A percentile compares a stretch with the other conserved stretches of the same genome.
Conservation (phyloP, 2,888 invertebrate species). For the Watsonalla binaria region DNA sequence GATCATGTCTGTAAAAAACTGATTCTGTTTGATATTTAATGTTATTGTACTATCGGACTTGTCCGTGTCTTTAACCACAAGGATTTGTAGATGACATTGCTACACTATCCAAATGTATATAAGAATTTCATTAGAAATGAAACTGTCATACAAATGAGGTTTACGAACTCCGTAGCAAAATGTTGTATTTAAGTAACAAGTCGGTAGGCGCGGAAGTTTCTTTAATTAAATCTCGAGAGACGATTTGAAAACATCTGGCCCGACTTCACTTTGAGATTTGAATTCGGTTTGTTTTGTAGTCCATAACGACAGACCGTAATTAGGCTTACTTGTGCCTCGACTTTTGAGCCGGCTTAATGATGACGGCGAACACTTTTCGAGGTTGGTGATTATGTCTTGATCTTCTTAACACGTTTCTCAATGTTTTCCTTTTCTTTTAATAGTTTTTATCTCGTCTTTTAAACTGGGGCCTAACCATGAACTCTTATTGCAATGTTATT, state of each 20-base stretch:
- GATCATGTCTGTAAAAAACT: no score
- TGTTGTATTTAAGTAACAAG: conserved; percentile 39
- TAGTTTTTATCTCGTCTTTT: no score
- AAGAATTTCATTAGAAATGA: conserved; percentile 14
- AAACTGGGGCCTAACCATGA: no score
- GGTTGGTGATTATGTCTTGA: neutral
- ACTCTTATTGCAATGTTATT: no score
- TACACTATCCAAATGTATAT: neutral
- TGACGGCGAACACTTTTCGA: neutral
- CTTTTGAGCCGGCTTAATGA: neutral
- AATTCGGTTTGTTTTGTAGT: conserved; percentile 29
- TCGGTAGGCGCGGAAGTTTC: conserved; percentile 40
- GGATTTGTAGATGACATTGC: no score
- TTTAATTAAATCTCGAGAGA: conserved; percentile 59
- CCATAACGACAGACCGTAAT: conserved; percentile 1
- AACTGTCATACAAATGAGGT: conserved; percentile 34
- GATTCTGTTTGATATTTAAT: no score
- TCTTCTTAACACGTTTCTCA: no score
- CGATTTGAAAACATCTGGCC: conserved; percentile 57
- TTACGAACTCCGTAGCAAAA: conserved; percentile 18
- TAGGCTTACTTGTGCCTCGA: conserved; percentile 1
- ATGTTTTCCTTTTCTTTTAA: no score
- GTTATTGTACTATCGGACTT: no score
- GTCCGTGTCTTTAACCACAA: no score
- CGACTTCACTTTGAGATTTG: conserved; percentile 19